These are phyloP conservation scores for Allophyes oxyacanthae DNA, from an alignment of 2,888 invertebrate genomes.

Conservation along the genomic window DNA sequence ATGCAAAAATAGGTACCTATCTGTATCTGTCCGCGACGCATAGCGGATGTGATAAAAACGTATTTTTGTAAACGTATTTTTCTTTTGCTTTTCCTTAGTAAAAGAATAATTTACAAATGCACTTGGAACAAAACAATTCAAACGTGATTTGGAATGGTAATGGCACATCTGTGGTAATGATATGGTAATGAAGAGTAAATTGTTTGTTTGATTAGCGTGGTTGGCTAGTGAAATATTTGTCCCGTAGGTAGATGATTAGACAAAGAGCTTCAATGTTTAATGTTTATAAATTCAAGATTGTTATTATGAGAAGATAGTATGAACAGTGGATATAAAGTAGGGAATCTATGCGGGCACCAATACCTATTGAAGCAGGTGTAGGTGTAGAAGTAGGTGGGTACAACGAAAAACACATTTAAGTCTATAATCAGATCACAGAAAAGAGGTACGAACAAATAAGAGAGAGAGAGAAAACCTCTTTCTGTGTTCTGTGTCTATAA, in stretches of 20 bases:
- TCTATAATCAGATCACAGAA: no score
- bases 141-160: conserved; percentile 8
- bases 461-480: no score
- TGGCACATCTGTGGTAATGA: no score
- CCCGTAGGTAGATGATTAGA: conserved; percentile 31
- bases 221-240: conserved; percentile 12
- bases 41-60: conserved; percentile 1
- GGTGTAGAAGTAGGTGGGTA: background rate
- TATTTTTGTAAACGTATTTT: background rate
- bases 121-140: no score
- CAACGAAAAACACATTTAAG: background rate
- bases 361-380: background rate
- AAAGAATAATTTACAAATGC: background rate
- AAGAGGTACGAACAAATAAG: no score
- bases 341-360: background rate
- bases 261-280: conserved; percentile 44
- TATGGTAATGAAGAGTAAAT: background rate
- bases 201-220: background rate
- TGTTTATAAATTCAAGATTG: conserved; percentile 48
- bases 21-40: conserved; percentile 16
- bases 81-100: background rate
- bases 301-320: conserved; percentile 31
- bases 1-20: conserved; percentile 44
- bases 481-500: no score
- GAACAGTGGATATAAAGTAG: background rate